A percentile compares a stretch with the other conserved stretches of the same genome.
Evolutionary conservation across 2,888 invertebrate species (phyloP).

Genomic region (Rhaphigaster nebulosa): DNA sequence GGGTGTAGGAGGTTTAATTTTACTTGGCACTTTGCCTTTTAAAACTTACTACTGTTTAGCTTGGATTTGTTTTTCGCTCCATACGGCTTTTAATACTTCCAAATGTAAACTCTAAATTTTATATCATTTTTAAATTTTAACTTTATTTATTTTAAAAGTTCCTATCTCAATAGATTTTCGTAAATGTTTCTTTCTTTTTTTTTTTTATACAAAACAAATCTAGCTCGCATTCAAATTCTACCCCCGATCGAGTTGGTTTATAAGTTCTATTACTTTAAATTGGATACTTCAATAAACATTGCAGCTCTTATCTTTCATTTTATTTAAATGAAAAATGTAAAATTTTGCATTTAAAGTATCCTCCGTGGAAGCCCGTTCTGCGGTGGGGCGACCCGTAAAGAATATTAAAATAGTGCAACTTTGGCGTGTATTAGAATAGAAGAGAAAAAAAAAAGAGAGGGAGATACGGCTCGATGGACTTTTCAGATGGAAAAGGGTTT

Average conservation of each 20-base stretch:
- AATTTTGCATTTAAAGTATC: constrained; percentile 11
- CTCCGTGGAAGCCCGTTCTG: neutral
- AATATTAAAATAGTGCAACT: constrained; percentile 41
- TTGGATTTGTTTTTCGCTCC: too few species aligned
- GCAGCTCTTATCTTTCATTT: neutral
- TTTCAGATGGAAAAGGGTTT: constrained; percentile 35
- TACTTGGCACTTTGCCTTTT: too few species aligned
- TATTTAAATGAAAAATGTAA: constrained; percentile 27
- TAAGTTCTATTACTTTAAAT: constrained; percentile 6
- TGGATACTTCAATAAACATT: neutral
- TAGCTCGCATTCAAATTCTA: neutral
- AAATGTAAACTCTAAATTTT: too few species aligned
- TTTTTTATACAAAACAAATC: neutral
- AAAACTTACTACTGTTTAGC: too few species aligned
- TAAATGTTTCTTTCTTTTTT: neutral
- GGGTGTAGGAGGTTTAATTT: too few species aligned
- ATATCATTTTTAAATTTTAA: too few species aligned
- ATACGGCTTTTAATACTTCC: too few species aligned
- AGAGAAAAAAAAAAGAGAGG: neutral
- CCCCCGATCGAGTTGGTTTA: neutral
- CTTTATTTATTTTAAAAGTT: too few species aligned
- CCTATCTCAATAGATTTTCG: too few species aligned
- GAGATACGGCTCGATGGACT: constrained; percentile 23
- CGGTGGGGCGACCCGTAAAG: neutral
- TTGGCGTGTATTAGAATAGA: constrained; percentile 12